phyloP scores from a whole-genome alignment of 2,797 vertebrate genomes.

The Intellagama lesueurii region DNA sequence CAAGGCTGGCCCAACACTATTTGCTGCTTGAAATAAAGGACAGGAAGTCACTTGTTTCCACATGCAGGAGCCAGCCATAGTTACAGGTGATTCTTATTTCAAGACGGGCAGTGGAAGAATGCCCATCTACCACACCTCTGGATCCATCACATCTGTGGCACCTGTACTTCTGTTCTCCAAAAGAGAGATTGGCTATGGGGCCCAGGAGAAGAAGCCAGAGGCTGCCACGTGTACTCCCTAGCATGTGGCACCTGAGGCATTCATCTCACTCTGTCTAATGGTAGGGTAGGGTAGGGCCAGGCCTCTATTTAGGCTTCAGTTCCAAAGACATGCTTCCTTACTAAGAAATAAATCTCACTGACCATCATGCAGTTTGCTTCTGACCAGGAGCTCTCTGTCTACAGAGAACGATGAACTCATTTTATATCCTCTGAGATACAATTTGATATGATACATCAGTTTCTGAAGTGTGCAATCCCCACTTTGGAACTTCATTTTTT shows the following conservation, averaged over 20 bases:
- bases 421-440: no score
- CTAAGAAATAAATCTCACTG: not conserved
- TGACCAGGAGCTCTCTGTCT: not conserved
- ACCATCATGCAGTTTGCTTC: not conserved
- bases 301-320: not conserved
- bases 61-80: not conserved
- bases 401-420: no score
- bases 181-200: not conserved
- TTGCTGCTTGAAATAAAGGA: not conserved
- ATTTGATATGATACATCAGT: no score
- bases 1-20: not conserved
- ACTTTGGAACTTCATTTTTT: no score
- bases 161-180: not conserved
- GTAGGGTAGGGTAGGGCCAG: not conserved
- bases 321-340: no score
- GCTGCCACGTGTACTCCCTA: not conserved
- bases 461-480: no score
- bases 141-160: no score
- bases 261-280: not conserved
- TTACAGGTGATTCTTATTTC: not conserved
- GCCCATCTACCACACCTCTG: not conserved
- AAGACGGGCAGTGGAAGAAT: not conserved
- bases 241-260: not conserved
- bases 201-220: not conserved
- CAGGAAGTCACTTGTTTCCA: not conserved